Conservation (phyloP, 2,888 invertebrate species). For the Stenotaenia linearis region DNA sequence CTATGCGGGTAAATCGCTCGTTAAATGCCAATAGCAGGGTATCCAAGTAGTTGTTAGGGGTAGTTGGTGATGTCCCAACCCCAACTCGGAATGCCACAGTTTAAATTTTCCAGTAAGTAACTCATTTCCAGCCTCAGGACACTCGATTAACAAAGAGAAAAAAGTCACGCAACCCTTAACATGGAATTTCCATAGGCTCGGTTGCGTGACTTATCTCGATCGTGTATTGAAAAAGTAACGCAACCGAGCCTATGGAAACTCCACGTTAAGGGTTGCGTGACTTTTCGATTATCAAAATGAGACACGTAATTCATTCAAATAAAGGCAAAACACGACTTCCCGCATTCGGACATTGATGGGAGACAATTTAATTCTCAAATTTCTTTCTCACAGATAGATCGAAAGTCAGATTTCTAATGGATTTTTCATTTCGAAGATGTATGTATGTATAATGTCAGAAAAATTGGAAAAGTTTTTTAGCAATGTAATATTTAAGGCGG, state of each 20-base stretch:
- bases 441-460: neutral
- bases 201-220: no score
- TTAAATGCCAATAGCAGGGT: neutral
- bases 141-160: neutral
- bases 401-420: neutral
- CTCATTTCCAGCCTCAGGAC: neutral
- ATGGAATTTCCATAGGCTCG: no score
- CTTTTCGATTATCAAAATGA: no score
- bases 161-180: no score
- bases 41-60: neutral
- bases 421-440: neutral
- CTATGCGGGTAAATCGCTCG: neutral
- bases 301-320: no score
- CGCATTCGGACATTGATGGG: no score
- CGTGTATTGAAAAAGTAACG: no score
- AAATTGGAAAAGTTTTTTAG: neutral
- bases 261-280: no score
- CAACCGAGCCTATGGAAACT: no score
- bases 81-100: neutral
- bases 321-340: no score
- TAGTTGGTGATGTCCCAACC: neutral
- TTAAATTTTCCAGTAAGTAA: neutral
- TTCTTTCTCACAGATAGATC: neutral
- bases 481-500: neutral
- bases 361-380: neutral